A percentile compares a stretch with the other conserved stretches of the same genome.
Conservation (phyloP, 2,113 vertebrate genomes). For the Galeopterus variegatus region DNA sequence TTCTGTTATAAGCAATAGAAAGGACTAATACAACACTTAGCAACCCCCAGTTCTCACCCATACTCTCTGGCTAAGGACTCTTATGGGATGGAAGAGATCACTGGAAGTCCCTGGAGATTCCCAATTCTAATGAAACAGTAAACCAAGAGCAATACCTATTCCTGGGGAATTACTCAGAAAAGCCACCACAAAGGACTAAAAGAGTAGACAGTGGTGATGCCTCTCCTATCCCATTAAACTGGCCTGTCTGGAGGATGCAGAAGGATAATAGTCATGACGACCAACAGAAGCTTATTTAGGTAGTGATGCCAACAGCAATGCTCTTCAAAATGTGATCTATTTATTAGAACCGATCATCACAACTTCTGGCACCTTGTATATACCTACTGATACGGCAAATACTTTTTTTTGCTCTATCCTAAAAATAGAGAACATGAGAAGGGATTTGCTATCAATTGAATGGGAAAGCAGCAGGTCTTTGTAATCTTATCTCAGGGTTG, state of each 20-base stretch:
- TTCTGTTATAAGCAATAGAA: too few species aligned
- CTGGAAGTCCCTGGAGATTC: background rate
- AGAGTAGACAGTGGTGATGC: background rate
- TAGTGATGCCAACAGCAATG: background rate
- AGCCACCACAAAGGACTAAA: background rate
- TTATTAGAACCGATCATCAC: background rate
- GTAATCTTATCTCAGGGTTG: background rate
- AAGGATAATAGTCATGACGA: background rate
- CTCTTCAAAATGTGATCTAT: background rate
- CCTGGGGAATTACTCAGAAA: background rate
- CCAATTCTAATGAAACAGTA: background rate
- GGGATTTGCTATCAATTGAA: background rate
- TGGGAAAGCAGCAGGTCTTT: background rate
- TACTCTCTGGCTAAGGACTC: background rate
- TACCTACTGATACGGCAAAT: background rate
- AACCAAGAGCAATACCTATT: background rate
- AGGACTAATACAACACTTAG: background rate
- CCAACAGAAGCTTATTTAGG: background rate
- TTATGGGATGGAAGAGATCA: background rate
- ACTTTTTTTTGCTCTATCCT: background rate
- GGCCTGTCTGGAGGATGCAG: background rate
- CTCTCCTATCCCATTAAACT: background rate
- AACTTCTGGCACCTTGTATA: background rate
- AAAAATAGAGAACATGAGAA: background rate
- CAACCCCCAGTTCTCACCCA: background rate